Evolutionary conservation across 2,113 vertebrate species (phyloP), one percentile per base, ranked within the genome.

Genomic region (Cryptomyrus ogoouensis): DNA sequence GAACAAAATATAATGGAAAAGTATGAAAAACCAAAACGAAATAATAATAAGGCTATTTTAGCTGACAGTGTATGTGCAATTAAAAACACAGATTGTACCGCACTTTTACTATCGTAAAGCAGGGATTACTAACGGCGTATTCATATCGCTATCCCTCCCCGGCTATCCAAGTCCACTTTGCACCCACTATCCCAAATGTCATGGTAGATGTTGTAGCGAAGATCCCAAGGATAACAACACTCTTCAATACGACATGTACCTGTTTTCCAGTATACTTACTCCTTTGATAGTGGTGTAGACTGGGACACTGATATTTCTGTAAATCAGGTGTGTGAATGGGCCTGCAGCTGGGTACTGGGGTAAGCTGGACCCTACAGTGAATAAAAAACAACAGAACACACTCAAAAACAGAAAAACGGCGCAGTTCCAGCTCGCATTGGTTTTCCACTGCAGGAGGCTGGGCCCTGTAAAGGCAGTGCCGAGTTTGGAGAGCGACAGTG

Each of bases 211-310:
- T 39, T 74, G 70, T 5, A 74, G 19, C 5, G 35, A 3, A 31
- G n/a, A 70, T 70, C 62, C 62, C n/a, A 13, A 70, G 3, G n/a
- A 70, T 42, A 42, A 42, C 31, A 3, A 70, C n/a, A 74, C 66
- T 9, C 66, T 74, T 13, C 27, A 74, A 74, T 74, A 13, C 15
- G 66, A 74, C 27, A 83, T 5, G 31, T 80, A 17, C 42, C 42
- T 5, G 5, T 46, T 87, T 53, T 13, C 27, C 85, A 50, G 24
- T 42, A 56, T 5, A 74, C 96, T 96, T 94, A 98, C 97, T 96
- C 97, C 97, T 94, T 97, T 98, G 91, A 98, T 94, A 0, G 96
- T 96, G 89, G 97, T 96, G 88, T 97, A 98, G 90, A 98, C 97
- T 5, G 97, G 97, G 10, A 97, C 96, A 0, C 94, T 97, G 84